These are phyloP conservation scores for Sebastes schlegelii DNA, from an alignment of 2,113 vertebrate species.

Conservation along the genomic window DNA sequence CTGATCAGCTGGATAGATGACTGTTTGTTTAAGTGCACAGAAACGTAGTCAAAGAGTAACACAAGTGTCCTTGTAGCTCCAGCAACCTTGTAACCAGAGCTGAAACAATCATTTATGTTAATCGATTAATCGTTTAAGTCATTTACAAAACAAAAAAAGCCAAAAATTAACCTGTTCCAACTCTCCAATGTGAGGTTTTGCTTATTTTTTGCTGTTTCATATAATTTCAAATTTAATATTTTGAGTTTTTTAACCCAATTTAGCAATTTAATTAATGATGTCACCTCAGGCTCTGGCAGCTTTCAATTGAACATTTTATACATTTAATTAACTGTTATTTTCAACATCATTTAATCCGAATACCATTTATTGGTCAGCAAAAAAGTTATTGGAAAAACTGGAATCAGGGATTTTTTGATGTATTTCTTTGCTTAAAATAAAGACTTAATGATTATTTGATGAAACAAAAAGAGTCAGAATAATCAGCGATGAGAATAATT, in stretches of 20 bases:
- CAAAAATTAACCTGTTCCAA: background rate
- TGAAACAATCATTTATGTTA: no score
- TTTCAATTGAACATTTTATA: background rate
- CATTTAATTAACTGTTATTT: background rate
- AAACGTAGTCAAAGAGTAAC: background rate
- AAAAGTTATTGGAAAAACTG: background rate
- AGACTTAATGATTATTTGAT: background rate
- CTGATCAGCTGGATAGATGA: slow-evolving; percentile 19
- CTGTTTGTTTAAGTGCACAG: background rate
- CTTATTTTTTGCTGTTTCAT: background rate
- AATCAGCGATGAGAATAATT: background rate
- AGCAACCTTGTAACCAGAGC: background rate
- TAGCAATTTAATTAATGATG: background rate
- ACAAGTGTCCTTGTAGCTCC: background rate
- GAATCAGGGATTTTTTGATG: background rate
- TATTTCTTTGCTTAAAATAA: background rate
- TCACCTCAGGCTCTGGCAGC: background rate
- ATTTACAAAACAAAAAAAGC: no score
- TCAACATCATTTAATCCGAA: background rate
- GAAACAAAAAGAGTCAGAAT: background rate
- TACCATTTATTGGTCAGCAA: background rate
- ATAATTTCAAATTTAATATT: background rate
- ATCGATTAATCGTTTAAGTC: no score
- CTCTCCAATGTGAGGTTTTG: background rate
- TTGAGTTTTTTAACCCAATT: background rate